phyloP scores from a whole-genome alignment of 2,888 invertebrate species.

The Mythimna vitellina region DNA sequence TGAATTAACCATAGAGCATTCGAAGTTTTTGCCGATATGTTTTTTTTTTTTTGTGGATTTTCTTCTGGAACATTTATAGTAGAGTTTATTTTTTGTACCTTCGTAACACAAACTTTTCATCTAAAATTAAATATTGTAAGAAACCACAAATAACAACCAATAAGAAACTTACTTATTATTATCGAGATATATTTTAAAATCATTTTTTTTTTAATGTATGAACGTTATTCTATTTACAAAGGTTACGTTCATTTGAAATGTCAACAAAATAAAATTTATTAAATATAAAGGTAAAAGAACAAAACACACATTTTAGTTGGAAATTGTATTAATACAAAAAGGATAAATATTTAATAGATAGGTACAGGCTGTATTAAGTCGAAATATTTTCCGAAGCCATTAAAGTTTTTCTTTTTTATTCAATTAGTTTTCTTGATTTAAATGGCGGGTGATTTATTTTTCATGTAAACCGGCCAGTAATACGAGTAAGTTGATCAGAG shows the following conservation, averaged over 20 bases:
- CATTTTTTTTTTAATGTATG: no score
- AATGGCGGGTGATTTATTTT: neutral
- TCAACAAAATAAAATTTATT: no score
- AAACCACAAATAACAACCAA: no score
- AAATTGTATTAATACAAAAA: no score
- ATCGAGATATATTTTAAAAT: no score
- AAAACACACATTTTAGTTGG: no score
- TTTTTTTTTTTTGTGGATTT: neutral
- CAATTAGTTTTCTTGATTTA: neutral
- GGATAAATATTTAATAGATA: no score
- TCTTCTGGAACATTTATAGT: neutral
- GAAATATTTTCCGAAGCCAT: neutral
- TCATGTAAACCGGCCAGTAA: neutral
- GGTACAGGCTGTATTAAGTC: neutral
- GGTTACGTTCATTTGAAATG: no score
- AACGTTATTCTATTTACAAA: no score
- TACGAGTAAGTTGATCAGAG: neutral
- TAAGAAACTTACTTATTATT: no score
- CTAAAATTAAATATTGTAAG: neutral
- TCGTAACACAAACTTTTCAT: neutral
- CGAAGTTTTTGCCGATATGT: constrained; percentile 28
- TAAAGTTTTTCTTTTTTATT: neutral
- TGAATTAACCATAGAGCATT: constrained; percentile 67
- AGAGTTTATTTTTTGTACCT: no score
- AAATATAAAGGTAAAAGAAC: no score